Evolutionary conservation across 2,113 vertebrate genomes (phyloP), one percentile per base, ranked within the genome.

Genomic region (Hirundichthys speculiger): DNA sequence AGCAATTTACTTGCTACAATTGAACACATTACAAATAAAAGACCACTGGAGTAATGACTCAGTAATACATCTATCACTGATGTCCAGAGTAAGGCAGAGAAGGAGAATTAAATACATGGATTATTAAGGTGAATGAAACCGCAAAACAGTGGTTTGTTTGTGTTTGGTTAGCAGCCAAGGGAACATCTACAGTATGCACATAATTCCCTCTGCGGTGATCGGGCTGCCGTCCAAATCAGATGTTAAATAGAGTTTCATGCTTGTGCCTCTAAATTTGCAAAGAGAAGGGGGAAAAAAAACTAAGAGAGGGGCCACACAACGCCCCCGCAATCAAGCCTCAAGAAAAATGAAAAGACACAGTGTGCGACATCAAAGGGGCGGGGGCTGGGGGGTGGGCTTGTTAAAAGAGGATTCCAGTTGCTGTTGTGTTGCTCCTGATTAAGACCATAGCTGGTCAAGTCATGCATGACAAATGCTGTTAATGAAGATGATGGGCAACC

Each of bases 341-440:
- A 81, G 84, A 70, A 21, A 63, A 66, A 70, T 78, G 71, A 79
- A 75, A 18, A 72, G 82, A 77, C 85, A 65, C 56, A 81, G 80
- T 77, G 73, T 66, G 75, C 75, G 84, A 84, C 83, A 82, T 58
- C 20, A 48, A 43, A 20, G 42, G 59, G 66, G 67, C 22, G 50
- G 41, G 25, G 48, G 30, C 25, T 27, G 63, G 49, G 65, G 72
- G 71, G n/a, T n/a, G n/a, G n/a, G n/a, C n/a, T 87, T 77, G 79
- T 86, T 89, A 79, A 78, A 84, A 50, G 21, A 80, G 84, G 75
- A 89, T 90, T 87, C 83, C 39, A 76, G 52, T 42, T 79, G 64
- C 73, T 86, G 85, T 85, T 82, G 77, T 88, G 76, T 74, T 68
- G 61, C 83, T 75, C 58, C 49, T 64, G 63, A 69, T 74, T 57